These are phyloP conservation scores for Drosophila pachea DNA, from an alignment of 1,140 invertebrate species.

Conservation along the genomic window DNA sequence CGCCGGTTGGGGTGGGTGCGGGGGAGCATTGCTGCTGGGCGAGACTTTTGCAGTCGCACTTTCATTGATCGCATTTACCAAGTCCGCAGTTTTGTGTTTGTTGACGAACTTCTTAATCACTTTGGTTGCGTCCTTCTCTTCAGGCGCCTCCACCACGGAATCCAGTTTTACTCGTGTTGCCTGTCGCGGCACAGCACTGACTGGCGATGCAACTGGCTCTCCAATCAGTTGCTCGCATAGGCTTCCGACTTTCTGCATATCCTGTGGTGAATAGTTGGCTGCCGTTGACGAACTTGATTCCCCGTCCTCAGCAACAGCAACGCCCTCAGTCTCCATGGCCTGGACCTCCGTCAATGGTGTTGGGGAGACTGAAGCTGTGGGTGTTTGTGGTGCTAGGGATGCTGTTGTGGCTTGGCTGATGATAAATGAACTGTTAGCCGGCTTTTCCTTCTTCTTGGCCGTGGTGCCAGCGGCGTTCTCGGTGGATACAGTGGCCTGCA, in stretches of 20 bases:
- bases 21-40: slow-evolving; percentile 2
- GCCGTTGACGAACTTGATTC: slow-evolving; percentile 24
- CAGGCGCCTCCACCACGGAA: slow-evolving; percentile 63
- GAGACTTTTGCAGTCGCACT: slow-evolving; percentile 42
- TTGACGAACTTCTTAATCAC: slow-evolving; percentile 76
- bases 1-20: slow-evolving; percentile 18
- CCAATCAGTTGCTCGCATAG: slow-evolving; percentile 65
- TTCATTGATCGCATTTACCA: slow-evolving; percentile 76
- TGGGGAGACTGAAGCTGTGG: slow-evolving; percentile 6
- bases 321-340: slow-evolving; percentile 72
- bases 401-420: slow-evolving; percentile 52
- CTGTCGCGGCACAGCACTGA: slow-evolving; percentile 45
- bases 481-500: slow-evolving; percentile 85
- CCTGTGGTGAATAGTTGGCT: slow-evolving; percentile 64
- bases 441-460: slow-evolving; percentile 73
- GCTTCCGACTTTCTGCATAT: slow-evolving; percentile 76
- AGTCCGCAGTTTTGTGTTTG: slow-evolving; percentile 76
- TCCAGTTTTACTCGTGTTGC: slow-evolving; percentile 59
- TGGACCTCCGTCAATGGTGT: slow-evolving; percentile 23
- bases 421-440: slow-evolving; percentile 65
- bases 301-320: slow-evolving; percentile 17
- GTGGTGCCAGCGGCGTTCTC: slow-evolving; percentile 79
- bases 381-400: slow-evolving; percentile 11
- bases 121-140: slow-evolving; percentile 72
- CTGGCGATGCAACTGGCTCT: slow-evolving; percentile 12